Percentiles rank a stretch among this genome's conserved stretches.
Conservation (phyloP, 2,888 invertebrate genomes). For the Euclidia mi region DNA sequence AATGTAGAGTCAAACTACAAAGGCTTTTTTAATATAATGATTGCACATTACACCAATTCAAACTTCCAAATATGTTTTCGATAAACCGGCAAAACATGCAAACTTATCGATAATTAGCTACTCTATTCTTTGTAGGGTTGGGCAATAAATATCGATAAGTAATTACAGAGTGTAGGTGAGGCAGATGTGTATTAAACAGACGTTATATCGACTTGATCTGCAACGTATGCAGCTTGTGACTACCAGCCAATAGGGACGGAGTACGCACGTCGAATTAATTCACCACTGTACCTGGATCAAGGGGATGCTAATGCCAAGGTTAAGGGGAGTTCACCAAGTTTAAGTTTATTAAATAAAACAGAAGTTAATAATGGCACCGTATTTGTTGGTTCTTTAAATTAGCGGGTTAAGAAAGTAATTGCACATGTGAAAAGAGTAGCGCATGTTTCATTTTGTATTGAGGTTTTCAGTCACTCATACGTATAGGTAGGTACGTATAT, state of each 20-base stretch:
- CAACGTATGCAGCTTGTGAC: constrained; percentile 84
- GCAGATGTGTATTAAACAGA: constrained; percentile 83
- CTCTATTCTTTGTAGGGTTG: constrained; percentile 31
- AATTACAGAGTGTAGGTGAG: constrained; percentile 55
- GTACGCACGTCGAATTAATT: constrained; percentile 72
- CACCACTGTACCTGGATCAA: constrained; percentile 54
- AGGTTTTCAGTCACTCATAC: no score
- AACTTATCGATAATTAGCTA: constrained; percentile 35
- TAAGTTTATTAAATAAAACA: no score
- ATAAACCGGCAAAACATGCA: constrained; percentile 23
- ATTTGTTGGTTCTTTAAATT: no score
- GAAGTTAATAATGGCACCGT: no score
- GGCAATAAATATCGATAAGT: constrained; percentile 56
- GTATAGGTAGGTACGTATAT: no score
- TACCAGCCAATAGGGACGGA: constrained; percentile 75
- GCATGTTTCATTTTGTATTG: no score
- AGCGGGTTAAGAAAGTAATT: no score
- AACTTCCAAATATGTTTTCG: background rate
- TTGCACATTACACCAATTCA: no score
- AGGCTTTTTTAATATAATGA: no score
- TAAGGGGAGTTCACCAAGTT: no score
- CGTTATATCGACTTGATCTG: constrained; percentile 83
- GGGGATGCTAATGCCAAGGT: constrained; percentile 48
- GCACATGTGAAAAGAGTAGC: no score
- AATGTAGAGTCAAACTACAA: no score